A percentile compares a stretch with the other conserved stretches of the same genome.
phyloP scores from a whole-genome alignment of 2,888 invertebrate genomes.

The Agrochola lota region DNA sequence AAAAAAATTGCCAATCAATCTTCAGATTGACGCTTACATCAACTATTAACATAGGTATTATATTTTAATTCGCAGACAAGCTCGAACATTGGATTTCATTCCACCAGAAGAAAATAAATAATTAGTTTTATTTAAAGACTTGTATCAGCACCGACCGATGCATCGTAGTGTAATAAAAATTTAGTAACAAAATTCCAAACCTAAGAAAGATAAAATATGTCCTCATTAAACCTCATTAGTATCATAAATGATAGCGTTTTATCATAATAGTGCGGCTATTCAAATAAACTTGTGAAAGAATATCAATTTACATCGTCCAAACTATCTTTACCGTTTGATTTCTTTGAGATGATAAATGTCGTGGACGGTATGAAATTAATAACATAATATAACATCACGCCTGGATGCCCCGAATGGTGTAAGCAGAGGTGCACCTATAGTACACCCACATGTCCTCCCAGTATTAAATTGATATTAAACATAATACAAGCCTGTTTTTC shows the following conservation, averaged over 20 bases:
- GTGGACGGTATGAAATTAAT: not conserved
- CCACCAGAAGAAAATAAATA: not conserved
- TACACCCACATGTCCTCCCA: not conserved
- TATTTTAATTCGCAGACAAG: conserved; percentile 16
- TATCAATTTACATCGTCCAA: conserved; percentile 30
- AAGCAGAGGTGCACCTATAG: not conserved
- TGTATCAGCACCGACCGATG: not conserved
- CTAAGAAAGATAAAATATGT: conserved; percentile 20
- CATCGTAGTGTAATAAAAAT: conserved; percentile 5
- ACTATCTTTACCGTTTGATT: conserved; percentile 18
- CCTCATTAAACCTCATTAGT: conserved; percentile 42
- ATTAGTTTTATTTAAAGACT: not conserved
- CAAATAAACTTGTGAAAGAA: conserved; percentile 28
- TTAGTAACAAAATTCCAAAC: conserved; percentile 5
- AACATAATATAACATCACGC: not conserved
- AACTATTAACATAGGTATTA: not conserved
- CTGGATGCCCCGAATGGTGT: not conserved
- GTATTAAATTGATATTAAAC: not conserved
- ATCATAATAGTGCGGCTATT: conserved; percentile 29
- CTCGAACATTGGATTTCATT: not conserved
- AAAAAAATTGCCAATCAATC: conserved; percentile 25
- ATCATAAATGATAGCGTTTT: conserved; percentile 39
- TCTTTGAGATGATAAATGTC: conserved; percentile 9
- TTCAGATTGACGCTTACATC: conserved; percentile 17
- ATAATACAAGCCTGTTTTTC: too few relatives aligned